Evolutionary conservation across 2,113 vertebrate genomes (phyloP).

Genomic region (Pseudonaja textilis): DNA sequence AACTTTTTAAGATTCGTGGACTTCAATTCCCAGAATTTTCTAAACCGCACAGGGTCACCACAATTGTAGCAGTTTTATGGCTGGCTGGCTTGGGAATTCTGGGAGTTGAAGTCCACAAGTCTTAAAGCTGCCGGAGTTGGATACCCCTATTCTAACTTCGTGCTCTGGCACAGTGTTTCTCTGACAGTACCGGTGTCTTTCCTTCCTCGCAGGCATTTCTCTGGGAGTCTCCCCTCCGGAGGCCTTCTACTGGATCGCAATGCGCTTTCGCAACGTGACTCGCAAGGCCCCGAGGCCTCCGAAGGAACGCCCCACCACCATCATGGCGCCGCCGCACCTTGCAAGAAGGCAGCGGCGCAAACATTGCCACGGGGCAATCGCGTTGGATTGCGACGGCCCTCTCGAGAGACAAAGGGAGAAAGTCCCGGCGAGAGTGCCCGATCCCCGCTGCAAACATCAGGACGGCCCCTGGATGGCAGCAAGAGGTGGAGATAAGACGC

Average conservation of each 20-base stretch:
- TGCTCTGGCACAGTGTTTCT: conserved; percentile 27
- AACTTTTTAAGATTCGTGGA: neutral
- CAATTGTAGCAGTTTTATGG: too few species aligned
- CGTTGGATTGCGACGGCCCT: rapidly evolving
- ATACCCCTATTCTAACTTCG: neutral
- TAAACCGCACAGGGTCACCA: neutral
- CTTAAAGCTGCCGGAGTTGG: neutral
- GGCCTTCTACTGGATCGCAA: conserved; percentile 26
- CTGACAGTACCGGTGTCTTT: conserved; percentile 4
- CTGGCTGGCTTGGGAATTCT: too few species aligned
- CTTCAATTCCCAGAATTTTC: neutral
- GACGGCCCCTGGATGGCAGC: neutral
- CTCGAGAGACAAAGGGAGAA: neutral
- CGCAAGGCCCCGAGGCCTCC: conserved; percentile 46
- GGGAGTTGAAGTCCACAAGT: neutral
- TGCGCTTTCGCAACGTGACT: conserved; percentile 60
- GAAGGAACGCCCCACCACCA: conserved; percentile 47
- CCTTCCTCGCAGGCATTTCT: conserved; percentile 5
- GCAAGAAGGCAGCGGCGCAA: conserved; percentile 31
- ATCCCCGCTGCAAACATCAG: neutral
- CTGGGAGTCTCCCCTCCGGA: rapidly evolving
- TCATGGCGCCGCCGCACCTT: neutral
- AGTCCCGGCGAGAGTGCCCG: conserved; percentile 2
- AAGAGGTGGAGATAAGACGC: neutral
- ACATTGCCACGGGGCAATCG: conserved; percentile 32